Base-by-base conservation (phyloP, 2,888 invertebrate genomes). In the Dermolepida albohirtum region DNA sequence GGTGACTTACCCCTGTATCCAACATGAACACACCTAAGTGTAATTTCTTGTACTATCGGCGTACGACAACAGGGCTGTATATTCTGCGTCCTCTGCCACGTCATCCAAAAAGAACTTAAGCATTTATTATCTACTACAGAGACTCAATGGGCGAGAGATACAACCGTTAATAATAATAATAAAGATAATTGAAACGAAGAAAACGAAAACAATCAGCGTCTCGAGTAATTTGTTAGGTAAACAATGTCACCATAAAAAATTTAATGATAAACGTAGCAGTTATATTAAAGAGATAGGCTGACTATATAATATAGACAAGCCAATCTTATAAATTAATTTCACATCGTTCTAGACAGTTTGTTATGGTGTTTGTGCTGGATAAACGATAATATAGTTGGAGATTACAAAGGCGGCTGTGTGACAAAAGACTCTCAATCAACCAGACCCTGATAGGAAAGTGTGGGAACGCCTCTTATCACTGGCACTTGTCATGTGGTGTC, bases 401-500 rank as follows among this genome's bases (percentile, higher is more conserved):
- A 71, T 72, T 71, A 70, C 67, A 64, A 63, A 67, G 71, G 72
- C 72, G 71, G 72, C 66, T 66, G 69, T 66, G 69, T 70, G 70
- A 73, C 71, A 73, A 73, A 74, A 72, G 72, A 52, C 50, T 51
- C 50, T 65, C 70, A 65, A 70, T 68, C 65, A 22, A 52, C 17
- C 69, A 67, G 65, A 64, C 70, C 70, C 51, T 68, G 74, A 74
- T 74, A 74, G 72, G 47, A 55, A 68, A 72, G 70, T 72, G 75
- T 75, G 75, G 74, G 75, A 75, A 75, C 70, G 69, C 41, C 49
- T 64, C 69, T 75, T 73, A 75, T 75, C 75, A 72, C 17, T 54
- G 66, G 67, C 72, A 73, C 74, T 75, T 75, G 75, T 75, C 75
- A 73, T 74, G 70, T 74, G 72, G 73, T 74, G 74, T 74, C 75